Conservation (phyloP, 2,113 vertebrate genomes). For the Ailuropoda melanoleuca region DNA sequence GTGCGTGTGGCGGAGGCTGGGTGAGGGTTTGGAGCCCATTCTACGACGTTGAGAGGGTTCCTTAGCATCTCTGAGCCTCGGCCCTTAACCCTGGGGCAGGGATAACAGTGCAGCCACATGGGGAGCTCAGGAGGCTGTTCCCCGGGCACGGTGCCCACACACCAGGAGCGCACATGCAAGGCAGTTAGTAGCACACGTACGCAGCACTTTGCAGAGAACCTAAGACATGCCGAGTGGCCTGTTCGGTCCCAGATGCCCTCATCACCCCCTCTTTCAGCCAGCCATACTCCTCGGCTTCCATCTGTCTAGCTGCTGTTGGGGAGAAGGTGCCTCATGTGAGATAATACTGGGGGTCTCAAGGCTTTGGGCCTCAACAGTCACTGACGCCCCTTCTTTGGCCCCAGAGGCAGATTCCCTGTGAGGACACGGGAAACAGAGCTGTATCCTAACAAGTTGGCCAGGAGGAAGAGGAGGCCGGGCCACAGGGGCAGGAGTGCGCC, state of each 20-base stretch:
- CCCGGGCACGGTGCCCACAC: not conserved
- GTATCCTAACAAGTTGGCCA: rapidly evolving
- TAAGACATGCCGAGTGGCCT: rapidly evolving
- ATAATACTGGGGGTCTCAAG: not conserved
- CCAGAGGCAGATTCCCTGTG: not conserved
- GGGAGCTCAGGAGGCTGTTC: not conserved
- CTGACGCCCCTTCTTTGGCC: not conserved
- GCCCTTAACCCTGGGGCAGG: not conserved
- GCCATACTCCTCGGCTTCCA: not conserved
- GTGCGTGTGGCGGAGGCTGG: rapidly evolving
- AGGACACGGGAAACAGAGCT: not conserved
- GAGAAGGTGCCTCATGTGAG: not conserved
- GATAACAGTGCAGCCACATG: rapidly evolving
- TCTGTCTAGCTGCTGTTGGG: not conserved
- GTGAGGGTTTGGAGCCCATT: rapidly evolving
- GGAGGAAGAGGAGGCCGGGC: not conserved
- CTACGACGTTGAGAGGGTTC: rapidly evolving
- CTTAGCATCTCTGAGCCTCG: not conserved
- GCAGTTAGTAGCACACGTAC: not conserved
- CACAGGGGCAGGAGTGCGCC: rapidly evolving
- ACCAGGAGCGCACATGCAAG: rapidly evolving
- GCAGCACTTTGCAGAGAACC: not conserved
- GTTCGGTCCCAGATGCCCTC: not conserved
- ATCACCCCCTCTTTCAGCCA: rapidly evolving
- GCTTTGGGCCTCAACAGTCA: not conserved